Conservation (phyloP, 2,797 vertebrate genomes). For the Semaprochilodus insignis region DNA sequence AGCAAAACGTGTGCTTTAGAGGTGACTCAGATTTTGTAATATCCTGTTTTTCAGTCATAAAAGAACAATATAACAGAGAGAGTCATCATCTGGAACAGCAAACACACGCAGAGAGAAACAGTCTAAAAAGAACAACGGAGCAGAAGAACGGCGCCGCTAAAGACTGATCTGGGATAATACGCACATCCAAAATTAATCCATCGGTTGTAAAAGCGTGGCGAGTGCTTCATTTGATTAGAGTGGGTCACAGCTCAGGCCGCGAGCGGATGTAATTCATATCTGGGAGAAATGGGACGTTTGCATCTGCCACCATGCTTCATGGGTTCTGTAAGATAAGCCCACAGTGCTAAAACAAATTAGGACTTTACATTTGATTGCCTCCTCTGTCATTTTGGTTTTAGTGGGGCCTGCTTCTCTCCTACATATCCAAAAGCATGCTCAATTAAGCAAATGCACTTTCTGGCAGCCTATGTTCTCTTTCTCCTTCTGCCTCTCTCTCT, state of each 20-base stretch:
- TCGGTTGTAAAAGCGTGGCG: conserved; percentile 14
- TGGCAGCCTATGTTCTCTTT: conserved; percentile 53
- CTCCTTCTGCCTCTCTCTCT: background rate
- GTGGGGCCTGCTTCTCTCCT: conserved; percentile 58
- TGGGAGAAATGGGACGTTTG: conserved; percentile 24
- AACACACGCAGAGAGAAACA: background rate
- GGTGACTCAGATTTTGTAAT: conserved; percentile 61
- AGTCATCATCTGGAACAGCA: background rate
- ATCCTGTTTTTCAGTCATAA: conserved; percentile 42
- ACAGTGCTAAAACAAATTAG: conserved; percentile 64
- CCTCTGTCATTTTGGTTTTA: conserved; percentile 69
- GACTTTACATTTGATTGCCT: conserved; percentile 64
- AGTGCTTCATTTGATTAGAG: conserved; percentile 44
- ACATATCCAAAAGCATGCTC: conserved; percentile 58
- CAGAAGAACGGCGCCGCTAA: conserved; percentile 26
- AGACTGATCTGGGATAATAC: conserved; percentile 28
- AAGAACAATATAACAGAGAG: conserved; percentile 15
- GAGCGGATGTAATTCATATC: conserved; percentile 38
- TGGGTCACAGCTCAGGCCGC: conserved; percentile 25
- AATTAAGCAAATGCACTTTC: conserved; percentile 71
- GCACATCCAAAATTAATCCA: conserved; percentile 40
- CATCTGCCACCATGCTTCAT: conserved; percentile 49
- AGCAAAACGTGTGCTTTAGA: conserved; percentile 67
- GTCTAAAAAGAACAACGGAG: background rate
- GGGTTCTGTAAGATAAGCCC: conserved; percentile 61